A percentile compares a stretch with the other conserved stretches of the same genome.
These are phyloP conservation scores for Holothuria glaberrima DNA, from an alignment of 35 echinoderm and acorn worm genomes.

Conservation along the genomic window DNA sequence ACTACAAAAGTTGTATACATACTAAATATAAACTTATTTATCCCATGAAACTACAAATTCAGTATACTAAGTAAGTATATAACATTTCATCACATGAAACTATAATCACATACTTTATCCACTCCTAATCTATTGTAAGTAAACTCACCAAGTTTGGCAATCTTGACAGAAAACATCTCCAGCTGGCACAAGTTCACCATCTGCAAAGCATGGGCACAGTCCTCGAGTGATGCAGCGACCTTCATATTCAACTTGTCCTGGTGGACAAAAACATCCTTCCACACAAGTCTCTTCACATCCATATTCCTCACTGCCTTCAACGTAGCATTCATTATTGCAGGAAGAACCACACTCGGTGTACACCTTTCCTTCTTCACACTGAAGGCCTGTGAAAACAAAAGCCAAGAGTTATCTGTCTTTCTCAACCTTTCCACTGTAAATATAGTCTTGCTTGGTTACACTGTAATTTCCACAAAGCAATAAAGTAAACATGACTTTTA, in stretches of 20 bases:
- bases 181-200: constrained; percentile 11
- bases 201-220: constrained; percentile 50
- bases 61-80: too few species aligned
- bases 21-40: too few species aligned
- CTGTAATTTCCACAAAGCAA: too few species aligned
- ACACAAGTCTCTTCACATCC: constrained; percentile 61
- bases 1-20: too few species aligned
- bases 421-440: too few species aligned
- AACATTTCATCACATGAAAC: too few species aligned
- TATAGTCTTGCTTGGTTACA: too few species aligned
- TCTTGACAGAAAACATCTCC: constrained; percentile 46
- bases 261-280: constrained; percentile 78
- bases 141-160: constrained; percentile 44
- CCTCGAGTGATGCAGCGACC: constrained; percentile 45
- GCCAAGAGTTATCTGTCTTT: too few species aligned
- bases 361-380: constrained; percentile 63
- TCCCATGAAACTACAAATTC: too few species aligned
- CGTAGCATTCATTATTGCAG: constrained; percentile 62
- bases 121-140: too few species aligned
- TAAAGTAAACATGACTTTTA: too few species aligned
- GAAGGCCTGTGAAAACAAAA: constrained; percentile 47
- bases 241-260: constrained; percentile 45
- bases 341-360: constrained; percentile 75
- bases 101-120: too few species aligned
- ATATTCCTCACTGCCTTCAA: not conserved